Conservation (phyloP, 2,113 vertebrate species). For the Burhinus bistriatus region DNA sequence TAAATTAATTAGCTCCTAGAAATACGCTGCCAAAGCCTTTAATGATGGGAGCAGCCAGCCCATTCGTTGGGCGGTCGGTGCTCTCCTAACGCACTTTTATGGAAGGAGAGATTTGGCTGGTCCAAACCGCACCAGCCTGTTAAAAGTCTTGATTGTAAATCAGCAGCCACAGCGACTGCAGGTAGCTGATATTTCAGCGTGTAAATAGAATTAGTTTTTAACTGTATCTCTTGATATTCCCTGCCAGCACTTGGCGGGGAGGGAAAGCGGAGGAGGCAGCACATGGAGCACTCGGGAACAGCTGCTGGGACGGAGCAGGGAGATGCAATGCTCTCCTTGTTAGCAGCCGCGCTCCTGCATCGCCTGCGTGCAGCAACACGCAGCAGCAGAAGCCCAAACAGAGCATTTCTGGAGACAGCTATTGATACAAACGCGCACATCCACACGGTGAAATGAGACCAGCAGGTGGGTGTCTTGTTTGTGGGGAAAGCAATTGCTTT, state of each 20-base stretch:
- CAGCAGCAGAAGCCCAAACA: background rate
- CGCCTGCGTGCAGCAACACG: background rate
- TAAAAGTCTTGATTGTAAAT: background rate
- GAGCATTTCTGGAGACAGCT: slow-evolving; percentile 23
- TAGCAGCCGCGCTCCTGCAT: background rate
- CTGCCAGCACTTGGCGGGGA: background rate
- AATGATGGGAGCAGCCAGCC: background rate
- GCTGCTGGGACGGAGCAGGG: background rate
- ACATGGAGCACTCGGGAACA: background rate
- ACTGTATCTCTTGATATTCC: background rate
- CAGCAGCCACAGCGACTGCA: background rate
- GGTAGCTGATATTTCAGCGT: background rate
- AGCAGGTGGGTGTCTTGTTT: slow-evolving; percentile 13
- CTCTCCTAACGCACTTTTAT: background rate
- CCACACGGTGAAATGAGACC: slow-evolving; percentile 1
- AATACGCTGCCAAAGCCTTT: background rate
- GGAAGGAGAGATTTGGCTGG: background rate
- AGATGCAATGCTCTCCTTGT: background rate
- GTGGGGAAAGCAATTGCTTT: background rate
- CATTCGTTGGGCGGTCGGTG: fast-evolving
- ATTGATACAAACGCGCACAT: background rate
- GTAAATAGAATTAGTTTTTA: background rate
- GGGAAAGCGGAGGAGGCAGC: background rate
- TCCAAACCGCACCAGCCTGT: background rate
- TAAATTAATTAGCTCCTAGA: background rate